Evolutionary conservation across 35 echinoderm and acorn worm species (phyloP), one percentile per base, ranked within the genome.

Genomic region (Apostichopus californicus): DNA sequence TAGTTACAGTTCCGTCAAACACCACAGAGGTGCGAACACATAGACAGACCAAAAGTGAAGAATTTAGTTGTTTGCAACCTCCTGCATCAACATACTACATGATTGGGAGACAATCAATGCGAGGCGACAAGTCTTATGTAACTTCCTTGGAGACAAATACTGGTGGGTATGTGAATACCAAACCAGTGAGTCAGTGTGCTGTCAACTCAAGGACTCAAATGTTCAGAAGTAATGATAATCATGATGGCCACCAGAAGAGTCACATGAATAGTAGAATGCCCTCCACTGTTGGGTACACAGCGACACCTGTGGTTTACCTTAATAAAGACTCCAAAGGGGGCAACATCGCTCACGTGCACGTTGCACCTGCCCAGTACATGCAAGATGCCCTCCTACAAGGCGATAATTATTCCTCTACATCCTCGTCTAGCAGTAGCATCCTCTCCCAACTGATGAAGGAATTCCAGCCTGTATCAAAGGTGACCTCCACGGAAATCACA

Each of bases 241-340:
- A 89, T 26, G 24, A 72, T 61, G 72, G 61, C 64, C 86, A 68
- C 34, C 86, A 89, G 64, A 89, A 20, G 60, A 72, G 86, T 73
- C 86, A 89, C 22, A 63, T 64, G 17, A 64, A 89, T 89, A 89
- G 18, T 15, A 52, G 24, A 20, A 8, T 66, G 2, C 61, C 61
- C 20, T 85, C 57, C 17, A 85, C 54, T 5, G 56, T 55, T 23
- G 81, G 34, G 54, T 85, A 85, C 23, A 85, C 56, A 20, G 53
- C 86, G 9, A 89, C 86, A 13, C 86, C 86, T 54, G 86, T 89
- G 86, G 86, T 89, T 58, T 89, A 89, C 86, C 86, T 89, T 68
- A 89, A 89, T 73, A 89, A 89, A 73, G 86, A 89, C 61, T 71
- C 86, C 5, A 89, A 89, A 64, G 86, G 86, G 20, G 86, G 86